A percentile compares a stretch with the other conserved stretches of the same genome.
Evolutionary conservation across 2,113 vertebrate species (phyloP).

Genomic region (rabbit (Oryctolagus cuniculus)): mOryCun1.1 NC_091434.1:116956501-116957000

Average conservation of each 20-base stretch:
- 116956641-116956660: background rate
- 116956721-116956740: background rate
- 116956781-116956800: background rate
- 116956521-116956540: background rate
- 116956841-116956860: background rate
- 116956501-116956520: background rate
- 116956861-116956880: no score
- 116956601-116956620: background rate
- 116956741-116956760: background rate
- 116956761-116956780: conserved; percentile 13
- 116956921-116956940: no score
- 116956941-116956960: no score
- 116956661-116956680: background rate
- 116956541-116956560: background rate
- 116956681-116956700: background rate
- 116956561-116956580: background rate
- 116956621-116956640: background rate
- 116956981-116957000: no score
- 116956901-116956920: no score
- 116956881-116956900: no score
- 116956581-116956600: background rate
- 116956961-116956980: no score
- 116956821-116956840: background rate
- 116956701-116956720: background rate
- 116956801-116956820: background rate